Evolutionary conservation across 2,113 vertebrate species (phyloP), one percentile per base, ranked within the genome.

Genomic region (Centropristis striata): DNA sequence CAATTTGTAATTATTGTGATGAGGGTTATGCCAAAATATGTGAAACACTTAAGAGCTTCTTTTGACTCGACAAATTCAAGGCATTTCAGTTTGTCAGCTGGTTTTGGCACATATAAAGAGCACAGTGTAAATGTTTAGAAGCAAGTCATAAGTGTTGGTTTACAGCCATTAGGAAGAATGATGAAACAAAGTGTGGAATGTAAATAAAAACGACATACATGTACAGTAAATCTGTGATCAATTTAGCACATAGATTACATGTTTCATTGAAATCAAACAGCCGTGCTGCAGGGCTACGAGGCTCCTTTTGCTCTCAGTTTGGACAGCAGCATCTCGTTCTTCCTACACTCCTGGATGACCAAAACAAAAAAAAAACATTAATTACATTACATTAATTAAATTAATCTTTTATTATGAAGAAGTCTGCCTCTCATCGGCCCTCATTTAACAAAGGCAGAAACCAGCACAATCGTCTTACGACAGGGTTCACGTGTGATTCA

Each of bases 251-350:
- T 2, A 16, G 37, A 71, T 14, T 2, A 28, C 15, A 44, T 8
- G 39, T 28, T 79, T 37, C 4, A 20, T 37, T 66, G 4, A n/a
- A 39, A 41, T 25, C 20, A 18, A 57, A 18, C 5, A 51, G 4
- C 51, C 61, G 64, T 2, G 3, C 0, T 3, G 10, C 21, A 1
- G 36, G 12, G 42, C 80, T 90, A 96, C 0, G 92, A 94, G 2
- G 93, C 93, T 55, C 94, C 95, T 83, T 94, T 96, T 23, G 95
- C 93, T 88, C 96, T 95, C 88, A 99, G 80, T 86, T 96, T 99
- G 78, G 97, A 96, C 68, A 98, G 93, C 70, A 99, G 94, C 88
- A 98, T 93, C 92, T 99, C 97, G 0, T 99, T 99, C 93, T 96
- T 97, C 13, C 97, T 96, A 88, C 97, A 98, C 80, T 99, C 98